phyloP scores from a whole-genome alignment of 1,140 invertebrate genomes.

The Periplaneta americana region DNA sequence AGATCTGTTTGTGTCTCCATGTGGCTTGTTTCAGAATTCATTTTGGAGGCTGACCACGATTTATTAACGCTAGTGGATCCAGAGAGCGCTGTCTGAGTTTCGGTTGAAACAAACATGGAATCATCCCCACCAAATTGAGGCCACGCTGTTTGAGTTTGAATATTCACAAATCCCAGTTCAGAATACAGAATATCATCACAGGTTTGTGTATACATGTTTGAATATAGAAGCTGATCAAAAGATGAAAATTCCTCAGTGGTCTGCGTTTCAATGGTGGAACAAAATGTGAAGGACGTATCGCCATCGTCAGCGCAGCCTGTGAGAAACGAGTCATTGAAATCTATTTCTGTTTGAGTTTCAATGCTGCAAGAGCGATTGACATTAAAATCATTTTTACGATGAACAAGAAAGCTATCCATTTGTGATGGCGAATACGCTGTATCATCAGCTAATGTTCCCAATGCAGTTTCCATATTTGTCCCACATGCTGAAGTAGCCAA shows the following conservation, averaged over 20 bases:
- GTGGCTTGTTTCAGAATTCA: slow-evolving; percentile 33
- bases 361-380: slow-evolving; percentile 42
- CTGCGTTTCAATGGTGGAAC: slow-evolving; percentile 45
- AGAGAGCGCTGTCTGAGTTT: slow-evolving; percentile 38
- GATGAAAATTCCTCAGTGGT: slow-evolving; percentile 35
- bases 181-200: slow-evolving; percentile 46
- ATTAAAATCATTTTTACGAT: slow-evolving; percentile 29
- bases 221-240: slow-evolving; percentile 43
- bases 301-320: slow-evolving; percentile 1
- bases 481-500: slow-evolving; percentile 23
- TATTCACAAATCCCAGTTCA: slow-evolving; percentile 48
- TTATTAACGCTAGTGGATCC: slow-evolving; percentile 25
- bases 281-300: slow-evolving; percentile 31
- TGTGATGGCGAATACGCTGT: slow-evolving; percentile 19
- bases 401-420: slow-evolving; percentile 2
- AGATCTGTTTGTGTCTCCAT: slow-evolving; percentile 41
- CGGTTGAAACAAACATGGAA: slow-evolving; percentile 33
- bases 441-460: slow-evolving; percentile 34
- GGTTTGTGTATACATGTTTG: slow-evolving; percentile 54
- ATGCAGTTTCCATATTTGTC: neutral
- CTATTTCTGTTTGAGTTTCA: slow-evolving; percentile 51
- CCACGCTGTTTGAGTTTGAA: slow-evolving; percentile 54
- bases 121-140: slow-evolving; percentile 32
- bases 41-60: slow-evolving; percentile 30
- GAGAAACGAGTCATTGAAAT: slow-evolving; percentile 12